Base-by-base conservation (phyloP, 2,797 vertebrate genomes). In the Capromys pilorides region DNA sequence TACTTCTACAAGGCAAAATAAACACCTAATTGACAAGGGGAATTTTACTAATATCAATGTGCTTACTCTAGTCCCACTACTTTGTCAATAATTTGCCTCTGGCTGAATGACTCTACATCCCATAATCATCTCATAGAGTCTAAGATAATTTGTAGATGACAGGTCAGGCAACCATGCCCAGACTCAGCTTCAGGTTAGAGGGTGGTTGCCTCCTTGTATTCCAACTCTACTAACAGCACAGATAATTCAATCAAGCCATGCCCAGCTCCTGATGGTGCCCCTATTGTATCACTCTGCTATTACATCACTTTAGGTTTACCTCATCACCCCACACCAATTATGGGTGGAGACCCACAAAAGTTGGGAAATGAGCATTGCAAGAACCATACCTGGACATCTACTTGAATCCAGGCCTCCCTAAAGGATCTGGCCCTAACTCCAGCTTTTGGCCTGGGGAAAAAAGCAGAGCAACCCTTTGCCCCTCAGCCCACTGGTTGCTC, bases 1-100 rank as follows among this genome's bases (percentile, higher is more conserved):
- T 83, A 91, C 77, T 41, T 64, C 64, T 41, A 86, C 36, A 36
- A 39, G 36, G 18, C 49, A 80, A 96, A 86, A 75, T 26, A 91
- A 89, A 93, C 82, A 64, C 22, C 49, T 49, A 85, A 39, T 13
- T 71, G 36, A 84, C 66, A 0, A 85, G n/a, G 45, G 6, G 19
- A 83, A 73, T 45, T 13, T 57, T 36, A 87, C 28, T 77, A 36
- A 33, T 71, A 51, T 8, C 16, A 24, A 22, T 33, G 59, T 10
- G 31, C 28, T 62, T 51, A 51, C 36, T 49, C 69, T 26, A 24
- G 51, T 49, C 24, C 85, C n/a, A 33, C 33, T 33, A 31, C 62
- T 78, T 33, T 59, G 26, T 62, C 54, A 61, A 75, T 49, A 51
- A 78, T 18, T 11, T 82, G 33, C n/a, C 45, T 3, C 54, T 39